Conservation (phyloP, 2,113 vertebrate species). For the Hydrolagus affinis region DNA sequence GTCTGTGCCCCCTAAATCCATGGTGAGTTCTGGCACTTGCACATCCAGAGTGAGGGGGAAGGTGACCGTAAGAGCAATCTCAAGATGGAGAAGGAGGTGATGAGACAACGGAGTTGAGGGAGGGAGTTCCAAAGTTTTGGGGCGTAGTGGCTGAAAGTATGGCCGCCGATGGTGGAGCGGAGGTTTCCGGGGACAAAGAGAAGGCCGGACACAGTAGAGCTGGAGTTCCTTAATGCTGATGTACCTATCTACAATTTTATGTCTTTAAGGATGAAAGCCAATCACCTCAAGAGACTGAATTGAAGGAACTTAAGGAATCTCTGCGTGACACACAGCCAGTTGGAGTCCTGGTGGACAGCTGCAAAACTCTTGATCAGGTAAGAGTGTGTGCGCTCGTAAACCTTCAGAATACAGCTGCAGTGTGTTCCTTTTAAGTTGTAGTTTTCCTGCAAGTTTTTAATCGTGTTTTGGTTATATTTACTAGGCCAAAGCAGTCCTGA, state of each 20-base stretch:
- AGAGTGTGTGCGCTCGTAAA: neutral
- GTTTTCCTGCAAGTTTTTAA: neutral
- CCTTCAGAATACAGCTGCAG: neutral
- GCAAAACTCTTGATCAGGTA: slow-evolving; percentile 91
- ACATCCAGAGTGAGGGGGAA: neutral
- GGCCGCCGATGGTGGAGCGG: too few species aligned
- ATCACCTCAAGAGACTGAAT: slow-evolving; percentile 67
- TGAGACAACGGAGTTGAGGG: too few species aligned
- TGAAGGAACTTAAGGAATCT: slow-evolving; percentile 82
- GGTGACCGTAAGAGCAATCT: too few species aligned
- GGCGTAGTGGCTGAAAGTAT: too few species aligned
- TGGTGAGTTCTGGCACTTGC: slow-evolving; percentile 49
- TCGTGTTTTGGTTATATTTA: neutral
- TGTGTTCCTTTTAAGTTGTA: neutral
- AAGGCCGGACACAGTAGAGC: too few species aligned
- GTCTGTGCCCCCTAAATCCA: slow-evolving; percentile 69
- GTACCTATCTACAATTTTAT: slow-evolving; percentile 18
- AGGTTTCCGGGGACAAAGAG: too few species aligned
- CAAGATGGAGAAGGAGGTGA: too few species aligned
- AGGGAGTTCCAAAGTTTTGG: too few species aligned
- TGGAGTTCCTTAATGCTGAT: neutral
- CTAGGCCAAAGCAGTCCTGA: slow-evolving; percentile 84
- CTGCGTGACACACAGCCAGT: slow-evolving; percentile 91
- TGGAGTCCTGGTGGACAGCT: slow-evolving; percentile 80
- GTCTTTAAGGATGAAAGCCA: slow-evolving; percentile 65